These are phyloP conservation scores for Delia radicum DNA, from an alignment of 1,140 invertebrate species.

Conservation along the genomic window DNA sequence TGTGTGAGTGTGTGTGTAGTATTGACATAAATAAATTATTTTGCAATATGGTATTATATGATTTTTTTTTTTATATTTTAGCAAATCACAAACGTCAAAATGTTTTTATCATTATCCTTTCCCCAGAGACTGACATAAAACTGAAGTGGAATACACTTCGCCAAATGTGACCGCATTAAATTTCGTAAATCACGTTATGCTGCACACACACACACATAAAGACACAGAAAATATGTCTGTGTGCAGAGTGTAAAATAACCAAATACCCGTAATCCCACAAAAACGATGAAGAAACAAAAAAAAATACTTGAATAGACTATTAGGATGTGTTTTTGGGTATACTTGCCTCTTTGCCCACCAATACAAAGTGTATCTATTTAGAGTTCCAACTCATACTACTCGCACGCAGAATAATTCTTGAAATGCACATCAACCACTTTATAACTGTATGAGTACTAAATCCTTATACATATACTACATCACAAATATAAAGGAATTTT, in stretches of 20 bases:
- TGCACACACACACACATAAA: background rate
- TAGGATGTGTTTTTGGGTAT: too few relatives aligned
- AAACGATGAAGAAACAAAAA: background rate
- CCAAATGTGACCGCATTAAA: constrained; percentile 33
- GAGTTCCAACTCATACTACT: too few relatives aligned
- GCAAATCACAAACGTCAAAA: constrained; percentile 22
- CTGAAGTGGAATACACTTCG: constrained; percentile 31
- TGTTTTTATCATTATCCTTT: constrained; percentile 22
- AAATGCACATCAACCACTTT: too few relatives aligned
- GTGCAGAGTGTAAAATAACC: background rate
- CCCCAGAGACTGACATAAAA: constrained; percentile 28
- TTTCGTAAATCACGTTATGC: constrained; percentile 21
- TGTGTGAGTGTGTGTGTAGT: background rate
- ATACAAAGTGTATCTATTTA: background rate
- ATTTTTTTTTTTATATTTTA: background rate
- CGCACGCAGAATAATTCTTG: background rate
- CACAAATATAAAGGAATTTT: background rate
- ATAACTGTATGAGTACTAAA: too few relatives aligned
- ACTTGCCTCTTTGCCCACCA: too few relatives aligned
- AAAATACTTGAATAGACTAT: background rate
- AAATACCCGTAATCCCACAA: background rate
- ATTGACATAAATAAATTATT: too few relatives aligned
- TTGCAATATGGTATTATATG: background rate
- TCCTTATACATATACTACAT: background rate
- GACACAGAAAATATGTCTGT: background rate